These are phyloP conservation scores for Peromyscus aztecus DNA, from an alignment of 2,797 vertebrate species.

Conservation along the genomic window DNA sequence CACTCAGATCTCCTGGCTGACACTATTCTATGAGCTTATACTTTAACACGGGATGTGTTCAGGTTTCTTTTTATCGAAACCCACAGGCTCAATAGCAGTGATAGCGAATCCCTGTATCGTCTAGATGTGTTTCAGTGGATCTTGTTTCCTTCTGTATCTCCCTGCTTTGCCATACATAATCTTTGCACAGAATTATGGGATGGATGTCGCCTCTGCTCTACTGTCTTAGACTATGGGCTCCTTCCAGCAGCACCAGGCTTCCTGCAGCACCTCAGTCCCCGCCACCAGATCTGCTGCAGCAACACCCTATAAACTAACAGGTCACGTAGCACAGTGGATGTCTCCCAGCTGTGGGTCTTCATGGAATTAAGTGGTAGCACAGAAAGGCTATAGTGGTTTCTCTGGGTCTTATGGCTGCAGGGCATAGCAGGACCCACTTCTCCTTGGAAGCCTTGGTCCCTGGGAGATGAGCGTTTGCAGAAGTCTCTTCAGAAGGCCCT, in stretches of 20 bases:
- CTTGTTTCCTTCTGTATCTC: not conserved
- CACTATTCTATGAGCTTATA: not conserved
- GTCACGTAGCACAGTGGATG: not conserved
- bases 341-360: not conserved
- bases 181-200: not conserved
- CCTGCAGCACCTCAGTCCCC: not conserved
- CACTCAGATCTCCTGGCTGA: not conserved
- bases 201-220: fast-evolving
- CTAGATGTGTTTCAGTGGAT: not conserved
- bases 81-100: not conserved
- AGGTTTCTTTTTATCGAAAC: not conserved
- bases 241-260: not conserved
- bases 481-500: not conserved
- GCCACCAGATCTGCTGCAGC: not conserved
- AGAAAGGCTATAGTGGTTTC: not conserved
- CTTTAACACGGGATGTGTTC: not conserved
- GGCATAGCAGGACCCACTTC: not conserved
- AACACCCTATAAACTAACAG: not conserved
- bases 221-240: not conserved
- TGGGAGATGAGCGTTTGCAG: not conserved
- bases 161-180: not conserved
- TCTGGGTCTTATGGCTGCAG: not conserved
- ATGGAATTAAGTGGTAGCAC: not conserved
- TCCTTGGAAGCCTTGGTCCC: not conserved
- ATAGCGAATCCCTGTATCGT: not conserved